Evolutionary conservation across 2,888 invertebrate species (phyloP).

Genomic region (Silvanus unidentatus): DNA sequence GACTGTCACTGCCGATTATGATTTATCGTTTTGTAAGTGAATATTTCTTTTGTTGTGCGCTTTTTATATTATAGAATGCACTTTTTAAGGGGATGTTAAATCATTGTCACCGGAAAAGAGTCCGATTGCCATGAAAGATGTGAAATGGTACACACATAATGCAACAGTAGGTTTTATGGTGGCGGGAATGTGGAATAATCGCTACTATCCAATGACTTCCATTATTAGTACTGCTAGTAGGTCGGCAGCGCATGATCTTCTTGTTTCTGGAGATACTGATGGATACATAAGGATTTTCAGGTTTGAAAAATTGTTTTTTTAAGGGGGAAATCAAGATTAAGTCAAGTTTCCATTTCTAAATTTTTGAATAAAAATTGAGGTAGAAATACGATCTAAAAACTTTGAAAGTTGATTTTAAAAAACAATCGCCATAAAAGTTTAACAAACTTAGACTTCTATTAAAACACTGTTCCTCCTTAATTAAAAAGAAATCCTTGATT

Average conservation of each 20-base stretch:
- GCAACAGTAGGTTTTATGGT: constrained; percentile 83
- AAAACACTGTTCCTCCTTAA: too few species aligned
- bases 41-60: not conserved
- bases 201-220: constrained; percentile 81
- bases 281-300: too few species aligned
- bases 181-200: constrained; percentile 84
- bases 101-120: constrained; percentile 81
- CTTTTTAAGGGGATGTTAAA: constrained; percentile 76
- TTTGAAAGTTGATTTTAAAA: too few species aligned
- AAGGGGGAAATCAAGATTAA: too few species aligned
- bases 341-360: too few species aligned
- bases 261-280: constrained; percentile 83
- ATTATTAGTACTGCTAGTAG: constrained; percentile 75
- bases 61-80: not conserved
- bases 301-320: too few species aligned
- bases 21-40: constrained; percentile 77
- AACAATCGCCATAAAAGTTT: too few species aligned
- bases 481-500: too few species aligned
- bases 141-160: constrained; percentile 84
- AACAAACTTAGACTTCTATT: too few species aligned
- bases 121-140: constrained; percentile 83
- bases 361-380: too few species aligned
- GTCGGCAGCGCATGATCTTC: constrained; percentile 75
- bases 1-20: constrained; percentile 85
- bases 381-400: too few species aligned